Conservation (phyloP, 2,888 invertebrate genomes). For the Lamproptera curius region DNA sequence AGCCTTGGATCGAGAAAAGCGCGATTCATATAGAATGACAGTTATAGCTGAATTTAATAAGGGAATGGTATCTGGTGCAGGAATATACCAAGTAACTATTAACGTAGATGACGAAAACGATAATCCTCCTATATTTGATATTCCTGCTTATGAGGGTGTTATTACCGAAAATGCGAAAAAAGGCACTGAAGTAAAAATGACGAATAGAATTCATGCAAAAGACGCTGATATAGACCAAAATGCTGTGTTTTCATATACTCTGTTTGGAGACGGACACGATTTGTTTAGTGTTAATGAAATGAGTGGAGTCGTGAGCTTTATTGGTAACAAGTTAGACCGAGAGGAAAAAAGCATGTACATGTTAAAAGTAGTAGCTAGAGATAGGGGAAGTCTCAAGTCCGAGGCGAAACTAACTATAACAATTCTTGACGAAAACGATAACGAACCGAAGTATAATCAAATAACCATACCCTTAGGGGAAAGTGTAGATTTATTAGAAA, state of each 20-base stretch:
- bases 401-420: conserved; percentile 84
- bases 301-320: conserved; percentile 79
- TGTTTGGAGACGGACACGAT: conserved; percentile 87
- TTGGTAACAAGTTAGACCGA: conserved; percentile 82
- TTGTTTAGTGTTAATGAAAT: conserved; percentile 83
- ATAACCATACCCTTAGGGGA: conserved; percentile 84
- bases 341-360: conserved; percentile 84
- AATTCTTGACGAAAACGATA: conserved; percentile 90
- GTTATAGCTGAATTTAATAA: conserved; percentile 88
- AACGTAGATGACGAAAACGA: conserved; percentile 92
- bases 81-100: conserved; percentile 88
- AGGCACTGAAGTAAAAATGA: conserved; percentile 84
- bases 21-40: conserved; percentile 85
- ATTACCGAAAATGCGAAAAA: conserved; percentile 87
- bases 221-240: conserved; percentile 86
- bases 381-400: conserved; percentile 86
- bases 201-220: conserved; percentile 81
- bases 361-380: conserved; percentile 85
- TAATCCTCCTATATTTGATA: conserved; percentile 89
- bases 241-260: conserved; percentile 81
- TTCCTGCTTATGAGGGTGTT: conserved; percentile 83
- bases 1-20: conserved; percentile 86
- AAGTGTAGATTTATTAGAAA: conserved; percentile 81
- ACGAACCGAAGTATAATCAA: conserved; percentile 83
- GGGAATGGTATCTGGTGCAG: conserved; percentile 83